Percentiles rank a stretch among this genome's conserved stretches.
These are phyloP conservation scores for Drosophila emarginata DNA, from an alignment of 2,888 invertebrate genomes.

Conservation along the genomic window DNA sequence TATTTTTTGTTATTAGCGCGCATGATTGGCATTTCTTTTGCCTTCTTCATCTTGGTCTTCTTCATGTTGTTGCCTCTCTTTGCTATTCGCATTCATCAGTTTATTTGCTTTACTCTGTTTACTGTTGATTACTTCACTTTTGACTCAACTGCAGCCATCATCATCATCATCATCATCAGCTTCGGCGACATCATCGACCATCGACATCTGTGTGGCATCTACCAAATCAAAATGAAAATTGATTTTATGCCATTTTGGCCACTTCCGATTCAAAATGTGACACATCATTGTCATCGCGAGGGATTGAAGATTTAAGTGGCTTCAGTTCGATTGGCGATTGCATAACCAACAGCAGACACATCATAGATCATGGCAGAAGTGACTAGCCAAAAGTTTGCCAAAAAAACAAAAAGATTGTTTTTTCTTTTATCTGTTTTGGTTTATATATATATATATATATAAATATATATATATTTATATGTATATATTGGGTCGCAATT, in stretches of 20 bases:
- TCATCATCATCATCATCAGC: constrained; percentile 2
- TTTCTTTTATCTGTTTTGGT: background rate
- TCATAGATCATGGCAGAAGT: constrained; percentile 36
- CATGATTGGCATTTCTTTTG: constrained; percentile 73
- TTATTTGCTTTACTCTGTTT: constrained; percentile 58
- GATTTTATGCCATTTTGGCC: constrained; percentile 54
- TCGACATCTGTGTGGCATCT: constrained; percentile 5
- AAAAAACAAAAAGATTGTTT: background rate
- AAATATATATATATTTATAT: no score
- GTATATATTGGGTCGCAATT: constrained; percentile 15
- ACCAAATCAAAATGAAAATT: constrained; percentile 51
- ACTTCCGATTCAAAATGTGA: constrained; percentile 66
- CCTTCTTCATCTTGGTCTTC: constrained; percentile 15
- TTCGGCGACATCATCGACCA: constrained; percentile 3
- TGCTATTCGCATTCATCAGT: constrained; percentile 53
- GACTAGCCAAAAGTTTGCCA: constrained; percentile 42
- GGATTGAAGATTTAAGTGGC: background rate
- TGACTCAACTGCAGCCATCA: constrained; percentile 35
- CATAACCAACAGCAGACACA: constrained; percentile 37
- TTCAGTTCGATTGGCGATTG: constrained; percentile 30
- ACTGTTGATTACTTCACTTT: constrained; percentile 72
- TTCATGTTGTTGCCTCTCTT: constrained; percentile 49
- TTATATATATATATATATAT: background rate
- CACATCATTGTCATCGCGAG: constrained; percentile 52
- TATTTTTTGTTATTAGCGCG: constrained; percentile 67